Conservation (phyloP, 1,140 invertebrate genomes). For the Zaprionus ghesquierei region DNA sequence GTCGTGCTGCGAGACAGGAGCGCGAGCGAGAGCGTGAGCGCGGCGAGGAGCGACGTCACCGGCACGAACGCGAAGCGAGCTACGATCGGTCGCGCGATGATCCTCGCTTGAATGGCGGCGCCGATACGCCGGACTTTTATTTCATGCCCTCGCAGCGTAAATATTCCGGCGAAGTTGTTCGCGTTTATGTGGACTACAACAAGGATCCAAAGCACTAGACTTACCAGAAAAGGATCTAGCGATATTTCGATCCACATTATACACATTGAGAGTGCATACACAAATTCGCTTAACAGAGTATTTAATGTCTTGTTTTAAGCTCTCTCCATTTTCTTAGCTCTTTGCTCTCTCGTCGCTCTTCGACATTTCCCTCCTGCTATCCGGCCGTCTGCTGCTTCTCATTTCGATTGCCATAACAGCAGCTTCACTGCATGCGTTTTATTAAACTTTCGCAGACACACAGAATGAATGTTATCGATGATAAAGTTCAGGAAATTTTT, state of each 20-base stretch:
- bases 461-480: slow-evolving; percentile 10
- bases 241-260: not conserved
- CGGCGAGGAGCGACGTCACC: slow-evolving; percentile 63
- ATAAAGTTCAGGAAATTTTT: slow-evolving; percentile 40
- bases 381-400: slow-evolving; percentile 29
- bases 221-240: not conserved
- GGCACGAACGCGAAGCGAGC: slow-evolving; percentile 55
- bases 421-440: slow-evolving; percentile 40
- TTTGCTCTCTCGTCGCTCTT: not conserved
- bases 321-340: slow-evolving; percentile 3
- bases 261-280: slow-evolving; percentile 29
- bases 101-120: slow-evolving; percentile 77
- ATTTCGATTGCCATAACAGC: slow-evolving; percentile 74
- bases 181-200: slow-evolving; percentile 94
- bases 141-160: slow-evolving; percentile 97
- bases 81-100: slow-evolving; percentile 70
- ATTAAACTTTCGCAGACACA: slow-evolving; percentile 5
- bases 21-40: slow-evolving; percentile 39
- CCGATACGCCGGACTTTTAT: slow-evolving; percentile 92
- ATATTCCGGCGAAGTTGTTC: slow-evolving; percentile 95
- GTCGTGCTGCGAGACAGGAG: slow-evolving; percentile 56
- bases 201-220: slow-evolving; percentile 83
- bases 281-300: slow-evolving; percentile 34
- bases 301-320: slow-evolving; percentile 59
- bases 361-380: slow-evolving; percentile 31